phyloP scores from a whole-genome alignment of 2,888 invertebrate genomes.

The Drepanosiphum platanoidis region DNA sequence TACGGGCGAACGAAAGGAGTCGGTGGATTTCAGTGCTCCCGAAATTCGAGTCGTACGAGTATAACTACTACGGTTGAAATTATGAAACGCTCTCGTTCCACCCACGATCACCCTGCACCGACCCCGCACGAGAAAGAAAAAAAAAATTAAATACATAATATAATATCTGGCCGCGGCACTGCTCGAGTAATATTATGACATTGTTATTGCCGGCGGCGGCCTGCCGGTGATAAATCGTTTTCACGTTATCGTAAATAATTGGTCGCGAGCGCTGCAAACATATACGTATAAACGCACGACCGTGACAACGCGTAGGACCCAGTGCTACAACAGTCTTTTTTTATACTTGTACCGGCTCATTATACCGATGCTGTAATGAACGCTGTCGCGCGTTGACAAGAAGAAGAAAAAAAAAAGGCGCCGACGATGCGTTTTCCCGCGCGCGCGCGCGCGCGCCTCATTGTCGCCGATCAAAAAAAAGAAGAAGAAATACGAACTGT shows the following conservation, averaged over 20 bases:
- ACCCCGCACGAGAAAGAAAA: too few relatives aligned
- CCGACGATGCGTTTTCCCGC: neutral
- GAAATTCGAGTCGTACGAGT: neutral
- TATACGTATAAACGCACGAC: neutral
- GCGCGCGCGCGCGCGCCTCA: neutral
- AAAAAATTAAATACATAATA: neutral
- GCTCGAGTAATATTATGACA: neutral
- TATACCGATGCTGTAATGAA: neutral
- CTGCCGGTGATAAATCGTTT: neutral
- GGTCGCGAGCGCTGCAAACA: neutral
- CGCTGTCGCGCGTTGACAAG: neutral
- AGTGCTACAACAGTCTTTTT: neutral
- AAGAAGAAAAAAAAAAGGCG: neutral
- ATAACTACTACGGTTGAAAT: neutral
- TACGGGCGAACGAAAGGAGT: neutral
- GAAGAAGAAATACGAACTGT: neutral
- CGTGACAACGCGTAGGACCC: neutral
- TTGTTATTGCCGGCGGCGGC: neutral
- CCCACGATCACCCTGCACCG: neutral
- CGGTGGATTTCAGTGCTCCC: neutral
- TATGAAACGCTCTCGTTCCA: neutral
- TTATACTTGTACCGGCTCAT: neutral
- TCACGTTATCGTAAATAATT: neutral
- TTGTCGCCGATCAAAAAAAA: too few relatives aligned
- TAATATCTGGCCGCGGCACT: neutral